These are phyloP conservation scores for Asbolus verrucosus DNA, from an alignment of 1,140 invertebrate species.

Conservation along the genomic window DNA sequence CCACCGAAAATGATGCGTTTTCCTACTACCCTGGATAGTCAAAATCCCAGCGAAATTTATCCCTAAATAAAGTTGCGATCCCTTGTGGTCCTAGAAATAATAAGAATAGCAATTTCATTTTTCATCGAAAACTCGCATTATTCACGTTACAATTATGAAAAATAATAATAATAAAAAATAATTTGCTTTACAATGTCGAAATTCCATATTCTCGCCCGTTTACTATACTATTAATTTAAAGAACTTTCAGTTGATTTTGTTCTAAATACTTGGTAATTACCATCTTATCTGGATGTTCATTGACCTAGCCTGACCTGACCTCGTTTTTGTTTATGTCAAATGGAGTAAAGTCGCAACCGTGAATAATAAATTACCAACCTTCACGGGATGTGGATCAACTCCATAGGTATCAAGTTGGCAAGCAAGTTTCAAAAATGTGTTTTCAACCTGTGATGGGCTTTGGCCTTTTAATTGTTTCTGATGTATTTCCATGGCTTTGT, in stretches of 20 bases:
- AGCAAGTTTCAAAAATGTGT: slow-evolving; percentile 87
- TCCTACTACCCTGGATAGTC: slow-evolving; percentile 92
- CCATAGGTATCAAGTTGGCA: slow-evolving; percentile 95
- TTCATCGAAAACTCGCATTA: no score
- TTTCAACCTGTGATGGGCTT: slow-evolving; percentile 82
- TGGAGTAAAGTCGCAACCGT: no score
- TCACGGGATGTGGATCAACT: slow-evolving; percentile 97
- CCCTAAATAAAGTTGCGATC: slow-evolving; percentile 91
- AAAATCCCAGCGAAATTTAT: slow-evolving; percentile 95
- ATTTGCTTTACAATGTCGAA: no score
- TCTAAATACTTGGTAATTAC: no score
- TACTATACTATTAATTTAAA: no score
- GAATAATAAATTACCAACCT: slow-evolving; percentile 82
- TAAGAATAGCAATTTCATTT: no score
- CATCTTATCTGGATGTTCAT: no score
- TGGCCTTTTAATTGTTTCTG: slow-evolving; percentile 81
- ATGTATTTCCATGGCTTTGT: slow-evolving; percentile 90
- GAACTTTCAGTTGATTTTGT: no score
- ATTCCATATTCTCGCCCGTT: no score
- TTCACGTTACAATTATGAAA: no score
- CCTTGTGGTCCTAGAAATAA: slow-evolving; percentile 83
- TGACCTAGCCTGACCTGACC: not conserved
- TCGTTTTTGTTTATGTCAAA: no score
- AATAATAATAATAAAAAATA: no score
- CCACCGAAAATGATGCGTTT: slow-evolving; percentile 96